These are phyloP conservation scores for Stichopus horrens DNA, from an alignment of 53 echinoderm and acorn worm species.

Conservation along the genomic window DNA sequence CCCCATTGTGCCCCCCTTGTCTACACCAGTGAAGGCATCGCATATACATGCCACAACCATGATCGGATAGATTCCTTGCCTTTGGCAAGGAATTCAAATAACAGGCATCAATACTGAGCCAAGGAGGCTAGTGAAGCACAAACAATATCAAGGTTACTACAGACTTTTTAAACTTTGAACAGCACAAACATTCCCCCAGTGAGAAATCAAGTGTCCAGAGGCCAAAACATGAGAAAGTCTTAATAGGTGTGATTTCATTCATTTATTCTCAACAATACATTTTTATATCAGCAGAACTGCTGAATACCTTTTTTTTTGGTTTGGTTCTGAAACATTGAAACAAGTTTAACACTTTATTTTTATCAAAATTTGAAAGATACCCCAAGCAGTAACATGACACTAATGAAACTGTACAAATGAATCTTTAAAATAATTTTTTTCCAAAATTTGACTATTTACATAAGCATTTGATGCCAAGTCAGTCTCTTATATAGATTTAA, in stretches of 20 bases:
- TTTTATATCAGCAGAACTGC: conserved; percentile 8
- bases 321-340: conserved; percentile 24
- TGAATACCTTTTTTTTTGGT: conserved; percentile 17
- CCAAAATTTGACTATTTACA: conserved; percentile 38
- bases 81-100: no score
- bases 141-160: no score
- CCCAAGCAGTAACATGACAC: conserved; percentile 19
- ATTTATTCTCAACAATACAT: background rate
- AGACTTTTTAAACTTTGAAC: no score
- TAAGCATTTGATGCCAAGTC: conserved; percentile 32
- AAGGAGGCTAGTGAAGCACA: no score
- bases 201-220: no score
- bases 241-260: background rate
- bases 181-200: no score
- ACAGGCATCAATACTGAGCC: no score
- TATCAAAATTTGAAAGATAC: conserved; percentile 18
- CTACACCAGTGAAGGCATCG: no score
- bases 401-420: conserved; percentile 6
- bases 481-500: conserved; percentile 9
- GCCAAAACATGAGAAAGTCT: no score
- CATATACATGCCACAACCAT: no score
- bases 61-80: no score
- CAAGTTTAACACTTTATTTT: background rate
- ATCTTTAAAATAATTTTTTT: conserved; percentile 40
- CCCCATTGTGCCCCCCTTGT: no score